Conservation (phyloP, 2,797 vertebrate genomes). For the Lagodon rhomboides region DNA sequence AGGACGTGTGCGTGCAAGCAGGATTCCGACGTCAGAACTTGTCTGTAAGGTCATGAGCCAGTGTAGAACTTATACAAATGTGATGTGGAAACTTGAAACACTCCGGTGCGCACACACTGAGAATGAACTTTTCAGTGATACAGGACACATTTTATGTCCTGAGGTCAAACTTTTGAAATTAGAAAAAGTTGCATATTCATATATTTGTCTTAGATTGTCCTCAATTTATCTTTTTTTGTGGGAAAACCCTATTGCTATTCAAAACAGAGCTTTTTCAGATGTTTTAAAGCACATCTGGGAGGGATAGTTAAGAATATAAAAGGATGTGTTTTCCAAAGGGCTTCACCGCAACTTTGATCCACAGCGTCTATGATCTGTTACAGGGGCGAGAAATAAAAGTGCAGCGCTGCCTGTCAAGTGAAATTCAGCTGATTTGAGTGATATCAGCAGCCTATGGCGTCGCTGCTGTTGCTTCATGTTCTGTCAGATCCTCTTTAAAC, state of each 20-base stretch:
- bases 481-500: conserved; percentile 1
- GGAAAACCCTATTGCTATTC: too few species aligned
- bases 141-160: not conserved
- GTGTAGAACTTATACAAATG: not conserved
- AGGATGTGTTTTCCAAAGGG: conserved; percentile 8
- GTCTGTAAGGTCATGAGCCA: not conserved
- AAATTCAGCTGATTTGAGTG: not conserved
- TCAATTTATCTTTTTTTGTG: too few species aligned
- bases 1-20: not conserved
- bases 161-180: not conserved
- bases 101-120: not conserved
- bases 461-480: not conserved
- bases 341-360: not conserved
- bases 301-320: too few species aligned
- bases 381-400: not conserved
- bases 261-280: too few species aligned
- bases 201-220: not conserved
- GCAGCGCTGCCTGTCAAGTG: not conserved
- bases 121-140: not conserved
- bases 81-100: not conserved
- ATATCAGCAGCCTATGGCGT: not conserved
- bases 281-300: too few species aligned
- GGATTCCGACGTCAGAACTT: not conserved
- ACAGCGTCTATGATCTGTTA: not conserved
- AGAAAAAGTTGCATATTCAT: not conserved